Conservation (phyloP, 2,113 vertebrate species). For the Phylloscopus whistleri region DNA sequence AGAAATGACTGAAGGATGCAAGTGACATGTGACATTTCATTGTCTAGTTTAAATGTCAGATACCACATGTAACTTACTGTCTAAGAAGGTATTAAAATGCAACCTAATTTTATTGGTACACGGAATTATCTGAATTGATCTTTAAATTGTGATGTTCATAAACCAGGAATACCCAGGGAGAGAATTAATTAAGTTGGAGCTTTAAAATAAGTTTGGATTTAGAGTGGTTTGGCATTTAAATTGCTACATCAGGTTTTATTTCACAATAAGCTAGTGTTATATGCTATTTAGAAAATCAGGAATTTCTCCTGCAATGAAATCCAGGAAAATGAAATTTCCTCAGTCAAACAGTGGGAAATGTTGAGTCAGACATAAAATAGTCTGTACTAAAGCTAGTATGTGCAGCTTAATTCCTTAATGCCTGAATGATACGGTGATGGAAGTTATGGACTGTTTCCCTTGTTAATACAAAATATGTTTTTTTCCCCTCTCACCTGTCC, state of each 20-base stretch:
- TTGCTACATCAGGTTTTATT: background rate
- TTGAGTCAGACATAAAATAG: background rate
- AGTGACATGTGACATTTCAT: background rate
- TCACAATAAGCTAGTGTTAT: background rate
- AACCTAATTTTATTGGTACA: background rate
- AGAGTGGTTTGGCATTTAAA: conserved; percentile 19
- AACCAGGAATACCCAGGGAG: background rate
- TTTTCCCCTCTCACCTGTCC: background rate
- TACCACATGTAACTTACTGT: background rate
- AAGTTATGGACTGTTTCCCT: background rate
- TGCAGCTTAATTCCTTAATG: background rate
- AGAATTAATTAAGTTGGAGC: conserved; percentile 26
- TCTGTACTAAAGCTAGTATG: background rate
- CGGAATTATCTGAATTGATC: conserved; percentile 9
- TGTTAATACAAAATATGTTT: fast-evolving
- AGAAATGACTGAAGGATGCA: conserved; percentile 13
- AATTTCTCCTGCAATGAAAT: background rate
- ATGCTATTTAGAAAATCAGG: background rate
- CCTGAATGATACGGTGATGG: background rate
- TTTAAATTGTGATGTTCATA: background rate
- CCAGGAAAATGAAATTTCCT: background rate
- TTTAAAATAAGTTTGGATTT: conserved; percentile 30
- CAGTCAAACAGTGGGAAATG: background rate
- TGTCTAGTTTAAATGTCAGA: conserved; percentile 11
- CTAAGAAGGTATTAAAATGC: background rate